Base-by-base conservation (phyloP, 2,797 vertebrate species). In the Lacerta bilineata region DNA sequence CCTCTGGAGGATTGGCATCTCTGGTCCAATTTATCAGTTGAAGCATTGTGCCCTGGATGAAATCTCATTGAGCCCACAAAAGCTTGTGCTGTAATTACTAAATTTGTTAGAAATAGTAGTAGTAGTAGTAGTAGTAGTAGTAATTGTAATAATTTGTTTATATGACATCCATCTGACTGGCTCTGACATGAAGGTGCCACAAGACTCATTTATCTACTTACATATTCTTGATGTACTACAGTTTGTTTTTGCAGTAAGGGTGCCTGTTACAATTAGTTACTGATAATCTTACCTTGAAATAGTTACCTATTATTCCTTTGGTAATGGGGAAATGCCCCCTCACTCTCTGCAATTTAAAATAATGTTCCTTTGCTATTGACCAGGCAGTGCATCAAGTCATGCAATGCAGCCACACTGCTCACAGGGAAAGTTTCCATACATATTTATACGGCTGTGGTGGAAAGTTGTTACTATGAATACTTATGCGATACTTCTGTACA, bases 401-500 rank as follows among this genome's bases (percentile, higher is more conserved):
- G 55, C 55, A 64, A 20, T 43, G 13, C 29, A 39, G 36, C 8
- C 4, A 1, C 3, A n/a, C 25, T 79, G 17, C 9, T 36, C 41
- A 80, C 59, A 66, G 8, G 74, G 9, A 72, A 74, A 41, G n/a
- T 36, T 80, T 80, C 43, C 13, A 11, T 17, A 27, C 4, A 72
- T 39, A 59, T 90, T 84, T 66, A 84, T 76, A 80, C 27, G 1
- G 25, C n/a, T 2, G 71, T 64, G 29, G 83, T 92, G 27, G 39
- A 59, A n/a, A 50, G 27, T 20, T 61, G 55, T 74, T 74, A 10
- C 23, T 66, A 11, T 36, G 15, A 36, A 85, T 64, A 93, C 66
- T 55, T 91, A 90, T 92, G 90, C 3, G 41, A 89, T 93, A 61
- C 71, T 83, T 88, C 46, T 39, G 36, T 74, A 36, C 29, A 84